These are phyloP conservation scores for Aix galericulata DNA, from an alignment of 2,113 vertebrate genomes.

Conservation along the genomic window DNA sequence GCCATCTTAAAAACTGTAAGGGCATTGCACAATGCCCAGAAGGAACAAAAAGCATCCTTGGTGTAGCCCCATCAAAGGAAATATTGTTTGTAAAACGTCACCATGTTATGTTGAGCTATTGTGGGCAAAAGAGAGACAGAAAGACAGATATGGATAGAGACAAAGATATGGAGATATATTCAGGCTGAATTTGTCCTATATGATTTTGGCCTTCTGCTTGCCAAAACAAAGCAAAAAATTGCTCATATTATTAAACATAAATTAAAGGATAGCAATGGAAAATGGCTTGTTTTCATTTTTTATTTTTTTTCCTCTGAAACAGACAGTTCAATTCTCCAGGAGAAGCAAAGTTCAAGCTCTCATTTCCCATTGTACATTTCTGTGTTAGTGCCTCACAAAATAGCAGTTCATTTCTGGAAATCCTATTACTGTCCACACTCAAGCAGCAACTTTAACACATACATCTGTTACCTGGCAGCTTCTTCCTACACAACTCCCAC, in stretches of 20 bases:
- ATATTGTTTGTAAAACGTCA: background rate
- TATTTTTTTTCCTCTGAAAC: constrained; percentile 20
- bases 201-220: background rate
- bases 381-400: constrained; percentile 69
- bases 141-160: background rate
- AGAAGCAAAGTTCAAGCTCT: constrained; percentile 70
- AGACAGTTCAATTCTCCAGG: constrained; percentile 16
- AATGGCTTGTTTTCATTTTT: constrained; percentile 51
- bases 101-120: background rate
- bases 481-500: constrained; percentile 60
- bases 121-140: background rate
- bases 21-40: background rate
- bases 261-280: constrained; percentile 52
- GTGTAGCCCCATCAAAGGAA: background rate
- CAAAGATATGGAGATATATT: background rate
- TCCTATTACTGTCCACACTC: constrained; percentile 72
- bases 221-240: constrained; percentile 30
- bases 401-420: constrained; percentile 74
- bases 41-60: background rate
- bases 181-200: background rate
- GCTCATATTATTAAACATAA: background rate
- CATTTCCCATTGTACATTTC: constrained; percentile 67
- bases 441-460: constrained; percentile 66
- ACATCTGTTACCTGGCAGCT: constrained; percentile 59
- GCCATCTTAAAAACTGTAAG: background rate